Conservation (phyloP, 2,113 vertebrate genomes). For the Okapia johnstoni region DNA sequence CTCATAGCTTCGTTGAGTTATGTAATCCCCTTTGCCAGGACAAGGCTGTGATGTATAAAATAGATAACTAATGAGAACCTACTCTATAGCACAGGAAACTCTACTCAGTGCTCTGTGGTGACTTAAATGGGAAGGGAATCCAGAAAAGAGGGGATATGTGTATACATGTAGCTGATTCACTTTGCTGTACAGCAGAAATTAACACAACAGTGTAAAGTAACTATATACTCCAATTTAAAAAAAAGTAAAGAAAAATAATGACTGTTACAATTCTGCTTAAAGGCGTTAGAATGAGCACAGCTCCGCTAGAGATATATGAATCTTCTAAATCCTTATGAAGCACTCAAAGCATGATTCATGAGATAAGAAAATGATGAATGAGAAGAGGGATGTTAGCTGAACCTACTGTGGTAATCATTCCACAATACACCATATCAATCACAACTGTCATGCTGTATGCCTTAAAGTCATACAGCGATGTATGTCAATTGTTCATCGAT, state of each 20-base stretch:
- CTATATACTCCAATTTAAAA: neutral
- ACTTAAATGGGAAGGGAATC: neutral
- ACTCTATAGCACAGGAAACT: neutral
- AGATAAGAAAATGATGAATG: neutral
- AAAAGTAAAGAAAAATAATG: neutral
- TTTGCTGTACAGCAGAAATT: neutral
- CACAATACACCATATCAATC: neutral
- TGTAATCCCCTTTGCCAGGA: too few relatives aligned
- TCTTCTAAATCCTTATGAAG: neutral
- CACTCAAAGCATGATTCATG: neutral
- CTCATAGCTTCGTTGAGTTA: too few relatives aligned
- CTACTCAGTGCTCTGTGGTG: neutral
- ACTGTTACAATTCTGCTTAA: neutral
- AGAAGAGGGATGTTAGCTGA: neutral
- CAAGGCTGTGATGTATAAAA: neutral
- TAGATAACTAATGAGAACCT: neutral
- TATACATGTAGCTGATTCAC: neutral
- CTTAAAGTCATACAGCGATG: neutral
- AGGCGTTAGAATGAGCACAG: neutral
- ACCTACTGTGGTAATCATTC: neutral
- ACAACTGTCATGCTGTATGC: neutral
- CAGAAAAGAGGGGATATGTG: neutral
- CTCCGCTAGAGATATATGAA: neutral
- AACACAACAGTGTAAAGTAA: neutral
- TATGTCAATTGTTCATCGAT: neutral